phyloP scores from a whole-genome alignment of 2,113 vertebrate species.

The Jacana jacana region DNA sequence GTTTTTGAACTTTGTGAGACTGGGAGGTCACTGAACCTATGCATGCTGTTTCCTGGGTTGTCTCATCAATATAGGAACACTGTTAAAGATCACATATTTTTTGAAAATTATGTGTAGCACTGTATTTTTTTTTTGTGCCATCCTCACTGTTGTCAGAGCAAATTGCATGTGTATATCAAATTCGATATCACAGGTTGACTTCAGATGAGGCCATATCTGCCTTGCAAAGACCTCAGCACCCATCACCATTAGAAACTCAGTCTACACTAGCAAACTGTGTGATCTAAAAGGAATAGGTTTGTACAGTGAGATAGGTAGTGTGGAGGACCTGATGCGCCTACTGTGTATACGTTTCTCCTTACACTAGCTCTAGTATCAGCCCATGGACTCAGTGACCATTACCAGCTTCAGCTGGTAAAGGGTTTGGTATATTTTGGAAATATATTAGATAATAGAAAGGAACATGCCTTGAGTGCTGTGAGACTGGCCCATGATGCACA shows the following conservation, averaged over 20 bases:
- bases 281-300: neutral
- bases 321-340: neutral
- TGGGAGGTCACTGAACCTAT: neutral
- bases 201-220: neutral
- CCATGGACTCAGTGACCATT: neutral
- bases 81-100: neutral
- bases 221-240: neutral
- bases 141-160: neutral
- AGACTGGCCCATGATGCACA: neutral
- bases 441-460: neutral
- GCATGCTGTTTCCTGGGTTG: neutral
- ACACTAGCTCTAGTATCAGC: neutral
- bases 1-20: neutral
- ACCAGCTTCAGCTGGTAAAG: neutral
- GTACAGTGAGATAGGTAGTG: neutral
- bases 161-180: neutral
- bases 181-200: neutral
- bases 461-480: neutral
- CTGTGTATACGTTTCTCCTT: accelerated
- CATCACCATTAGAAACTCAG: neutral
- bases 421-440: neutral
- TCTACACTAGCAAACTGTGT: neutral
- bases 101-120: neutral
- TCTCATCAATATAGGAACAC: neutral
- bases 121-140: neutral